Evolutionary conservation across 2,113 vertebrate species (phyloP).

Genomic region (Tympanuchus pallidicinctus): DNA sequence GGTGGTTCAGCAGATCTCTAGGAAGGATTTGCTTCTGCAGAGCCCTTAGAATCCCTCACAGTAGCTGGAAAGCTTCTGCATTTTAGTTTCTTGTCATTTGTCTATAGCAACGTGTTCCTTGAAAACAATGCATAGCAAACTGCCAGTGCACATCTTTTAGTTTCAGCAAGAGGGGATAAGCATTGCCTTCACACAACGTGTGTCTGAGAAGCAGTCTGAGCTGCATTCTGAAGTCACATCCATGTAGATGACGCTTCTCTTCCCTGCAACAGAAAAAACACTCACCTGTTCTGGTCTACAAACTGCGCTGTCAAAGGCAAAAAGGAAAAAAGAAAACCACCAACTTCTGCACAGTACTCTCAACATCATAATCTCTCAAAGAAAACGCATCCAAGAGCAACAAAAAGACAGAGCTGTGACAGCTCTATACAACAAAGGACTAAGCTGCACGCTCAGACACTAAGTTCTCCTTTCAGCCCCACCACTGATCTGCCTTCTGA

Average conservation of each 20-base stretch:
- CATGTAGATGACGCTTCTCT: neutral
- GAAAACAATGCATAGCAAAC: neutral
- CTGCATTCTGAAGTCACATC: neutral
- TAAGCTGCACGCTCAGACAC: neutral
- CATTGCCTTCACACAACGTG: rapidly evolving
- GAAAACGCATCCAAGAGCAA: neutral
- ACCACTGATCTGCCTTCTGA: neutral
- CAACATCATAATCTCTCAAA: neutral
- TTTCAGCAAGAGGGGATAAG: neutral
- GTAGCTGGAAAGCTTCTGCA: neutral
- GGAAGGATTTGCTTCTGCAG: neutral
- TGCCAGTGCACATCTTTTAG: neutral
- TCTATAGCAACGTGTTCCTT: neutral
- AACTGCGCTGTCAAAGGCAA: neutral
- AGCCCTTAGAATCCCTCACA: neutral
- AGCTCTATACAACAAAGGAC: neutral
- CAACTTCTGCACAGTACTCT: too few relatives aligned
- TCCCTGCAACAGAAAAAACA: neutral
- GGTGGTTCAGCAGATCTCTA: neutral
- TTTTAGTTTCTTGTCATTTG: neutral
- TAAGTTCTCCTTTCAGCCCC: neutral
- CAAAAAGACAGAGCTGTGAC: neutral
- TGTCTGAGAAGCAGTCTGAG: neutral
- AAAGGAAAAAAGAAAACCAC: neutral
- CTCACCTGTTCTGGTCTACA: neutral